Conservation (phyloP, 2,888 invertebrate genomes). For the Sepioteuthis lessoniana region DNA sequence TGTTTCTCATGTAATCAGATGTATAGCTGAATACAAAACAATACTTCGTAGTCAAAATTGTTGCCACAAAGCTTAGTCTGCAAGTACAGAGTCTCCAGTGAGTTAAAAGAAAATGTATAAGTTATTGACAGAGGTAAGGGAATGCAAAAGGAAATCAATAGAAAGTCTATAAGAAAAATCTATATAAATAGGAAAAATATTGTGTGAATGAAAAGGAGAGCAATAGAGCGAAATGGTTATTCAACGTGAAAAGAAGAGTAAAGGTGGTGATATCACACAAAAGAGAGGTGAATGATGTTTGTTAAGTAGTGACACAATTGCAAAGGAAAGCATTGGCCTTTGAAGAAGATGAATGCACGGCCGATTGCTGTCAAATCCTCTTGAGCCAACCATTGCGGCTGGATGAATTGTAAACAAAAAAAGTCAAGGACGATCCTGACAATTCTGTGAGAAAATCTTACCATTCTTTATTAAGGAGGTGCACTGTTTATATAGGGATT, state of each 20-base stretch:
- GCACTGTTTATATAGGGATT: neutral
- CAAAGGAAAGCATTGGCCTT: neutral
- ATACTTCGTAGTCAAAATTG: no score
- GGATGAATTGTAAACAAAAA: neutral
- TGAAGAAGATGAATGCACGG: slow-evolving; percentile 33
- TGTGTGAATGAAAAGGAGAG: neutral
- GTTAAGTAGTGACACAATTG: neutral
- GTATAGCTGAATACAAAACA: no score
- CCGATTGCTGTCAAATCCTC: neutral
- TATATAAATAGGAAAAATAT: neutral
- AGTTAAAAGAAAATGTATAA: slow-evolving; percentile 17
- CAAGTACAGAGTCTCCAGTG: neutral
- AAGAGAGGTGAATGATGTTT: neutral
- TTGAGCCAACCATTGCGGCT: neutral
- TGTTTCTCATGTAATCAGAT: no score
- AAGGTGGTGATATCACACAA: neutral
- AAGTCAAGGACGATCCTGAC: neutral
- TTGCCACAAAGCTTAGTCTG: neutral
- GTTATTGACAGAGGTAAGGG: neutral
- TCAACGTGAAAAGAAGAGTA: neutral
- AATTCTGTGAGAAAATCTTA: neutral
- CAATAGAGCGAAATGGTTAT: neutral
- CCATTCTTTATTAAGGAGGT: neutral
- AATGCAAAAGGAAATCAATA: neutral
- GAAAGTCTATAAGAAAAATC: neutral